Evolutionary conservation across 1,140 invertebrate genomes (phyloP).

Genomic region (Ostrea edulis): DNA sequence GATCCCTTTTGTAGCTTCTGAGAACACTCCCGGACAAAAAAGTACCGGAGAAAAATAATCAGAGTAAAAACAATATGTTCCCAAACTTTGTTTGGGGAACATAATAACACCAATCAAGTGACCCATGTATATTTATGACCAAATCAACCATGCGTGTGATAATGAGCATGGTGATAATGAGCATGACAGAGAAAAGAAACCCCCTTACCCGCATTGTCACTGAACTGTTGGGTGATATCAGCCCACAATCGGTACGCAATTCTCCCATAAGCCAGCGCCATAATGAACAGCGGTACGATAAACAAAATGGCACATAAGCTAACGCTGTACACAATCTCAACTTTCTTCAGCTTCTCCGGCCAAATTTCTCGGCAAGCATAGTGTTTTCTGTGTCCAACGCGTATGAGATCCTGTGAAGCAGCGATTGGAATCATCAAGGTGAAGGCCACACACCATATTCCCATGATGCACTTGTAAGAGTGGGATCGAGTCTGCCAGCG

Average conservation of each 20-base stretch:
- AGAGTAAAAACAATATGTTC: no score
- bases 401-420: conserved; percentile 82
- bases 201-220: conserved; percentile 8
- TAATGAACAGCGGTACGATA: conserved; percentile 87
- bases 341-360: conserved; percentile 52
- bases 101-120: no score
- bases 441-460: conserved; percentile 69
- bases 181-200: no score
- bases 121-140: no score
- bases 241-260: conserved; percentile 82
- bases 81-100: no score
- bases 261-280: conserved; percentile 81
- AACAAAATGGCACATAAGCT: conserved; percentile 87
- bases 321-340: conserved; percentile 87
- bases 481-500: conserved; percentile 94
- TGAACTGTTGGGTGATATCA: conserved; percentile 27
- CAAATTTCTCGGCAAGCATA: conserved; percentile 75
- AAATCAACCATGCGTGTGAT: no score
- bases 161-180: no score
- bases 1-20: no score
- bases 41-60: no score
- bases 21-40: no score
- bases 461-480: conserved; percentile 86
- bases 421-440: conserved; percentile 85
- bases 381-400: conserved; percentile 64